Percentiles rank a stretch among this genome's conserved stretches.
phyloP scores from a whole-genome alignment of 1,140 invertebrate species.

The Lutraria rhynchaena region DNA sequence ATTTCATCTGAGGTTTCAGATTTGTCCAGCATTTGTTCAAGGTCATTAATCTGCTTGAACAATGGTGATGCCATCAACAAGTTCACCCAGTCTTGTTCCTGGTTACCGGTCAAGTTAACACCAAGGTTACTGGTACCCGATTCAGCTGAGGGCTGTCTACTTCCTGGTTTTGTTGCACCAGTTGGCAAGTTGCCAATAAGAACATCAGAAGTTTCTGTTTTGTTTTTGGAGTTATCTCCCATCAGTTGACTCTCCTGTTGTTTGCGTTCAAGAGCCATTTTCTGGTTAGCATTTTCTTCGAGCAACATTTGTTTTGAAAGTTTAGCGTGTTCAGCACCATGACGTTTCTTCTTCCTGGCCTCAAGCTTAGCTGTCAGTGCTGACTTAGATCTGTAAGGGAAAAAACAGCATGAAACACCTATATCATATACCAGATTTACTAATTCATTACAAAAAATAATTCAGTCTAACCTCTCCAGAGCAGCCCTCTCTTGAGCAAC shows the following conservation, averaged over 20 bases:
- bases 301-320: slow-evolving; percentile 72
- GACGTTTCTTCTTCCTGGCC: slow-evolving; percentile 71
- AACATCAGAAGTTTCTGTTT: slow-evolving; percentile 37
- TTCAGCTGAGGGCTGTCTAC: not conserved
- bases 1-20: slow-evolving; percentile 47
- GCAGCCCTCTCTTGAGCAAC: no score
- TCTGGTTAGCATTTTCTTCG: slow-evolving; percentile 68
- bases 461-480: no score
- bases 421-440: no score
- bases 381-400: slow-evolving; percentile 55
- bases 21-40: slow-evolving; percentile 77
- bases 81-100: slow-evolving; percentile 79
- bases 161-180: slow-evolving; percentile 10
- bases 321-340: slow-evolving; percentile 69
- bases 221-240: slow-evolving; percentile 29
- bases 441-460: no score
- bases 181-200: slow-evolving; percentile 49
- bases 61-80: slow-evolving; percentile 80
- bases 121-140: slow-evolving; percentile 31
- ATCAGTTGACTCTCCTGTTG: slow-evolving; percentile 61
- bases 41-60: slow-evolving; percentile 80
- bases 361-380: slow-evolving; percentile 74
- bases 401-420: no score
- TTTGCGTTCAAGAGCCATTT: slow-evolving; percentile 57
- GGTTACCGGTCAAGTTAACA: slow-evolving; percentile 68